phyloP scores from a whole-genome alignment of 2,113 vertebrate genomes.

The Uropsilus gracilis region DNA sequence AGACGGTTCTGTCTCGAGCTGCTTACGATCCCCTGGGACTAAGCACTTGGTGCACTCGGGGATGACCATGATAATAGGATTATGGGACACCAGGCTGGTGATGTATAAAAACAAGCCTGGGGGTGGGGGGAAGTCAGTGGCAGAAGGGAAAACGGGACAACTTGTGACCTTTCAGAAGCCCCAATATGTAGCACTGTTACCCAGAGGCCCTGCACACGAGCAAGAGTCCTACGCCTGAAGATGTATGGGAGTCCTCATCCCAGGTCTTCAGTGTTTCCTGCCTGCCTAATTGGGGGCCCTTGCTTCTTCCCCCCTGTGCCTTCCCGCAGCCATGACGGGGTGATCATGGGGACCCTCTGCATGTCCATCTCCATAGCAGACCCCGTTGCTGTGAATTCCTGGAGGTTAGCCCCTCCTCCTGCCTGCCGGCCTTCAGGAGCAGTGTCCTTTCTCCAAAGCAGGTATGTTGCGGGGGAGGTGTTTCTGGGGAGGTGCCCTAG shows the following conservation, averaged over 20 bases:
- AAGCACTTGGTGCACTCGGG: constrained; percentile 57
- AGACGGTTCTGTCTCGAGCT: not conserved
- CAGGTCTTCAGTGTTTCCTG: not conserved
- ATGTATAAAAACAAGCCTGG: not conserved
- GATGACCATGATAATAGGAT: constrained; percentile 80
- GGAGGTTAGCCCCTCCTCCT: not conserved
- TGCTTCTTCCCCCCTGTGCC: not conserved
- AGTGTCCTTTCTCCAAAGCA: not conserved
- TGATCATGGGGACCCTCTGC: no score
- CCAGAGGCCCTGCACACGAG: not conserved
- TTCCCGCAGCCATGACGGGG: not conserved
- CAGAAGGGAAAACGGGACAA: not conserved
- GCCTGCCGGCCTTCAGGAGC: not conserved
- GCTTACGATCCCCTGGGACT: not conserved
- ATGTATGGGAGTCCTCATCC: not conserved
- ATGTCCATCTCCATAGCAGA: not conserved
- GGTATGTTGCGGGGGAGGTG: not conserved
- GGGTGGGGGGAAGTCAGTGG: not conserved
- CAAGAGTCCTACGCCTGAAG: not conserved
- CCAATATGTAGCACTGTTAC: not conserved
- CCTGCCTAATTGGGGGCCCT: not conserved
- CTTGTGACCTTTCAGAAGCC: not conserved
- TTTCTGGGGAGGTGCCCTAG: not conserved
- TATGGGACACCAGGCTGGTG: constrained; percentile 69
- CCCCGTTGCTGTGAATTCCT: not conserved